Evolutionary conservation across 1,140 invertebrate genomes (phyloP).

Genomic region (Drosophila prosaltans): DNA sequence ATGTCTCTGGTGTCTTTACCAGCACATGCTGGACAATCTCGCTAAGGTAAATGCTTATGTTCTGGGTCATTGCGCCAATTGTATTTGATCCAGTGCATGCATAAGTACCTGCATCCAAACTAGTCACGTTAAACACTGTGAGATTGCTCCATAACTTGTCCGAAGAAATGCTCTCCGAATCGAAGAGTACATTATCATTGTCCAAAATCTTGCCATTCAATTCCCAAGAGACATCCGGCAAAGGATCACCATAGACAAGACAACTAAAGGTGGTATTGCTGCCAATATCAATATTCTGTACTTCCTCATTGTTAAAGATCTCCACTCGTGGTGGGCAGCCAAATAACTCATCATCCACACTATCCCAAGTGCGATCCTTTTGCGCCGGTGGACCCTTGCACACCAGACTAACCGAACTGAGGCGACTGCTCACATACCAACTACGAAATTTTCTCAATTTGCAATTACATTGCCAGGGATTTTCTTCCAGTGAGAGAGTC

Average conservation of each 20-base stretch:
- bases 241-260: slow-evolving; percentile 91
- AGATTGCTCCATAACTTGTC: slow-evolving; percentile 87
- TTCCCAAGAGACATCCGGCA: slow-evolving; percentile 92
- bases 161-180: slow-evolving; percentile 71
- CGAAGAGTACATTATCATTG: slow-evolving; percentile 83
- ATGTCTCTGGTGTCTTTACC: slow-evolving; percentile 81
- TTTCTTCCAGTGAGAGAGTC: slow-evolving; percentile 91
- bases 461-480: slow-evolving; percentile 95
- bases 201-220: slow-evolving; percentile 87
- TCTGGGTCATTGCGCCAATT: slow-evolving; percentile 88
- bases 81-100: slow-evolving; percentile 90
- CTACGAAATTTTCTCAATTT: slow-evolving; percentile 90
- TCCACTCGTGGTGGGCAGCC: slow-evolving; percentile 89
- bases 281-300: slow-evolving; percentile 88
- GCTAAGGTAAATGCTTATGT: slow-evolving; percentile 88
- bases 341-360: slow-evolving; percentile 87
- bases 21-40: slow-evolving; percentile 86
- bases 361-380: slow-evolving; percentile 87
- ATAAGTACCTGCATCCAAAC: slow-evolving; percentile 91
- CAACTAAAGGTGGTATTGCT: slow-evolving; percentile 92
- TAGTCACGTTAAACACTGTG: slow-evolving; percentile 89
- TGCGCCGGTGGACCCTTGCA: slow-evolving; percentile 87
- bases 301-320: slow-evolving; percentile 85
- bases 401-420: slow-evolving; percentile 87
- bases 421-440: slow-evolving; percentile 89